phyloP scores from a whole-genome alignment of 2,888 invertebrate species.

The Sinodicranocentrus sp. region DNA sequence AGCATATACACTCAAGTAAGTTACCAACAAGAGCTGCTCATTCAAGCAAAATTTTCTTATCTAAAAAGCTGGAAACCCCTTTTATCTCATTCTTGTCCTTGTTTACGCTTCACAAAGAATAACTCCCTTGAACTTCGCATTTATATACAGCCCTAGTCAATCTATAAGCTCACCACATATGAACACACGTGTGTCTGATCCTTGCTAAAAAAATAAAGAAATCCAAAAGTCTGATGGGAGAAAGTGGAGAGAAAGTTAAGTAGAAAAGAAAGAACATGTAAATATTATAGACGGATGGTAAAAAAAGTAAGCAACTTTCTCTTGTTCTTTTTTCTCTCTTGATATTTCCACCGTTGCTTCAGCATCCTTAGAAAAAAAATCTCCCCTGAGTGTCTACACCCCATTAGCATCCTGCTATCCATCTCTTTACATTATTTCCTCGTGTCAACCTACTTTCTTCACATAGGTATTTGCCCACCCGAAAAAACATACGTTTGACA shows the following conservation, averaged over 20 bases:
- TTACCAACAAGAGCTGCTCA: conserved; percentile 40
- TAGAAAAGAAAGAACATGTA: not conserved
- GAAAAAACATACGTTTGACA: too few species aligned
- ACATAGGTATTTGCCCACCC: too few species aligned
- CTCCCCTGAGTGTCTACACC: conserved; percentile 49
- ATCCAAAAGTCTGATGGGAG: not conserved
- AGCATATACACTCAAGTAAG: too few species aligned
- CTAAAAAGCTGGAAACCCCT: conserved; percentile 49
- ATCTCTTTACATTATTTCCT: conserved; percentile 63
- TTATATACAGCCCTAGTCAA: too few species aligned
- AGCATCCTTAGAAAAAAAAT: conserved; percentile 15
- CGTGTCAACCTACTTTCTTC: conserved; percentile 65
- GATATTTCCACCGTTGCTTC: not conserved
- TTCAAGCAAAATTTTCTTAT: conserved; percentile 50
- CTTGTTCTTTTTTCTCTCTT: not conserved
- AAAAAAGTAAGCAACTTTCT: conserved; percentile 17
- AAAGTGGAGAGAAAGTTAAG: conserved; percentile 3
- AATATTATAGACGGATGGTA: not conserved
- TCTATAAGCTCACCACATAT: too few species aligned
- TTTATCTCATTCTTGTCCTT: conserved; percentile 55
- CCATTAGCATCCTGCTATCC: conserved; percentile 62
- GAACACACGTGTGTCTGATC: not conserved
- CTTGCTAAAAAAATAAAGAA: not conserved
- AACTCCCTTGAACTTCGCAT: conserved; percentile 42
- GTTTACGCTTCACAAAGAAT: conserved; percentile 50